Conservation (phyloP, 35 echinoderm and acorn worm genomes). For the Strongylocentrotus purpuratus region DNA sequence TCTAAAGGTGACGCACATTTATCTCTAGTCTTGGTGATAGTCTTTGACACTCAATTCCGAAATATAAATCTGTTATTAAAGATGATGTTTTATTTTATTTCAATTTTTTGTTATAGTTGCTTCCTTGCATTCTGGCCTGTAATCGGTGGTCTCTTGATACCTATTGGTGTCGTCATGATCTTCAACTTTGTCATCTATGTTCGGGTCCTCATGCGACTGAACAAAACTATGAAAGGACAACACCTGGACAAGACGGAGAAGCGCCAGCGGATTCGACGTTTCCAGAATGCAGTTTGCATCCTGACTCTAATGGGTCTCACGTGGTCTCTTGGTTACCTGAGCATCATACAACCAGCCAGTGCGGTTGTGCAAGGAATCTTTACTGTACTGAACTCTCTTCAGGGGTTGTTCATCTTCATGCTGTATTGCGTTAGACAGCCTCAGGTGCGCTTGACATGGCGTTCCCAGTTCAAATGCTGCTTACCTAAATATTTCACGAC, state of each 20-base stretch:
- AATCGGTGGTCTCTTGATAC: constrained; percentile 35
- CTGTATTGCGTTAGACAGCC: constrained; percentile 39
- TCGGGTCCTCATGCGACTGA: constrained; percentile 11
- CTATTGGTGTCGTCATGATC: constrained; percentile 38
- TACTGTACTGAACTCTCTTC: constrained; percentile 36
- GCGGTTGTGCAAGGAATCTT: constrained; percentile 5
- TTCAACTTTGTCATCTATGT: constrained; percentile 43
- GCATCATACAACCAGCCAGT: constrained; percentile 27
- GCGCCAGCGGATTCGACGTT: background rate
- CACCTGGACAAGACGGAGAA: background rate
- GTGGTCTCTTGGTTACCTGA: constrained; percentile 36
- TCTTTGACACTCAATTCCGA: too few relatives aligned
- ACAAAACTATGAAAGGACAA: background rate
- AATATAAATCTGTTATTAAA: too few relatives aligned
- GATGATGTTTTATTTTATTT: too few relatives aligned
- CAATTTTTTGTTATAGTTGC: background rate
- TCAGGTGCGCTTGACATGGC: background rate
- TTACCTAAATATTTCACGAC: background rate
- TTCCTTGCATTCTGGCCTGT: constrained; percentile 24
- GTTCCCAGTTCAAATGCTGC: background rate
- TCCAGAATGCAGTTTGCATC: constrained; percentile 42
- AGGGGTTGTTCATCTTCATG: constrained; percentile 50
- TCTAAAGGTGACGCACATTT: too few relatives aligned
- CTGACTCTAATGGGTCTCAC: constrained; percentile 44
- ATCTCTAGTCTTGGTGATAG: too few relatives aligned